Conservation (phyloP, 1,140 invertebrate species). For the Drosophila ficusphila region DNA sequence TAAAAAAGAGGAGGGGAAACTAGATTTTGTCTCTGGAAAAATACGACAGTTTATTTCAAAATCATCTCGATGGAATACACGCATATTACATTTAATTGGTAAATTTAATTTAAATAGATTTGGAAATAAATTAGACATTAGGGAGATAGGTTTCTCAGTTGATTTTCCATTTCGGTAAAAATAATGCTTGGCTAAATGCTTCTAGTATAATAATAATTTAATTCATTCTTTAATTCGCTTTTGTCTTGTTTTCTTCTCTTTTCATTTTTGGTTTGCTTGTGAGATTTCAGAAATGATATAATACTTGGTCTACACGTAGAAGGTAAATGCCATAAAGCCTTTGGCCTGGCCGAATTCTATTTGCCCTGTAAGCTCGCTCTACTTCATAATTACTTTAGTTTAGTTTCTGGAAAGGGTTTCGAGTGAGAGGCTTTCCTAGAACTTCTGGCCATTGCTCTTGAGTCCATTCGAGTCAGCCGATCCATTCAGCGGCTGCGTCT, state of each 20-base stretch:
- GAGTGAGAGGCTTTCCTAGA: constrained; percentile 17
- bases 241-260: constrained; percentile 24
- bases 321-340: constrained; percentile 39
- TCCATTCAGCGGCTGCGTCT: constrained; percentile 59
- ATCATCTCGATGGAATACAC: constrained; percentile 16
- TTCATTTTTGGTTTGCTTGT: constrained; percentile 68
- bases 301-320: constrained; percentile 64
- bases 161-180: background rate
- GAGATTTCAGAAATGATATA: constrained; percentile 71
- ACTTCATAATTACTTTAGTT: background rate
- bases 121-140: constrained; percentile 13
- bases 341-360: constrained; percentile 22
- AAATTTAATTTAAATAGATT: constrained; percentile 12
- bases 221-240: constrained; percentile 8
- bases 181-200: constrained; percentile 40
- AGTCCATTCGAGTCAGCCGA: constrained; percentile 18
- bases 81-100: background rate
- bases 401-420: background rate
- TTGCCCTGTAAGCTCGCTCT: constrained; percentile 8
- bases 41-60: constrained; percentile 37
- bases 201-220: constrained; percentile 28
- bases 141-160: background rate
- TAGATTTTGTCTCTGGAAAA: constrained; percentile 10
- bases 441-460: constrained; percentile 47
- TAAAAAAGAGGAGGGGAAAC: too few species aligned